Percentiles rank a stretch among this genome's conserved stretches.
These are phyloP conservation scores for Sorex fumeus DNA, from an alignment of 2,113 vertebrate species.

Conservation along the genomic window DNA sequence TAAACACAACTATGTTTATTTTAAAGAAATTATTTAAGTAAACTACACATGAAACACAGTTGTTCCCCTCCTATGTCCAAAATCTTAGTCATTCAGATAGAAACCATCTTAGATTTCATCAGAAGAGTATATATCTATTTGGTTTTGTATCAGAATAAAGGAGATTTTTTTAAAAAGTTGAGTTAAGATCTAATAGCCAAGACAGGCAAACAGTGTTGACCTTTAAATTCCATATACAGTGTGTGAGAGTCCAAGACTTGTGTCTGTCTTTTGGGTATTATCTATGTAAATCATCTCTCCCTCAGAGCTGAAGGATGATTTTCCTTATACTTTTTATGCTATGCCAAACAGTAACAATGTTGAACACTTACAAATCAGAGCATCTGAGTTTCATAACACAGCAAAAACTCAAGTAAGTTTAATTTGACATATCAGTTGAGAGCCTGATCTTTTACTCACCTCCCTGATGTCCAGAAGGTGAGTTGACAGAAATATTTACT, in stretches of 20 bases:
- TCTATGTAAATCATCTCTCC: slow-evolving; percentile 50
- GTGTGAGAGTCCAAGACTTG: background rate
- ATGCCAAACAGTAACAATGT: background rate
- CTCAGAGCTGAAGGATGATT: slow-evolving; percentile 5
- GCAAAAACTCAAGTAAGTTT: slow-evolving; percentile 58
- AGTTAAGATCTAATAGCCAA: background rate
- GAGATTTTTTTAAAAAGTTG: background rate
- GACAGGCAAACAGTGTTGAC: background rate
- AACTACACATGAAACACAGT: background rate
- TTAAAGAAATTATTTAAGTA: slow-evolving; percentile 3
- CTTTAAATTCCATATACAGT: background rate
- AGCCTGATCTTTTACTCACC: background rate
- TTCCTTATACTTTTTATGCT: slow-evolving; percentile 54
- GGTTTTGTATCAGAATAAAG: slow-evolving; percentile 19
- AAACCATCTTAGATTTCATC: slow-evolving; percentile 33
- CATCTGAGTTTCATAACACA: slow-evolving; percentile 56
- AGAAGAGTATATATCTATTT: background rate
- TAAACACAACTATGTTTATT: background rate
- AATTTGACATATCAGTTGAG: slow-evolving; percentile 2
- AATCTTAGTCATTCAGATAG: background rate
- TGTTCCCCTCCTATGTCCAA: background rate
- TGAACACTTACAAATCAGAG: slow-evolving; percentile 13
- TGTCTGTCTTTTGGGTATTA: slow-evolving; percentile 52
- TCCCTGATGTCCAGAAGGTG: background rate
- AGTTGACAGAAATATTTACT: slow-evolving; percentile 56